These are phyloP conservation scores for Oenanthe melanoleuca DNA, from an alignment of 2,113 vertebrate species.

Conservation along the genomic window DNA sequence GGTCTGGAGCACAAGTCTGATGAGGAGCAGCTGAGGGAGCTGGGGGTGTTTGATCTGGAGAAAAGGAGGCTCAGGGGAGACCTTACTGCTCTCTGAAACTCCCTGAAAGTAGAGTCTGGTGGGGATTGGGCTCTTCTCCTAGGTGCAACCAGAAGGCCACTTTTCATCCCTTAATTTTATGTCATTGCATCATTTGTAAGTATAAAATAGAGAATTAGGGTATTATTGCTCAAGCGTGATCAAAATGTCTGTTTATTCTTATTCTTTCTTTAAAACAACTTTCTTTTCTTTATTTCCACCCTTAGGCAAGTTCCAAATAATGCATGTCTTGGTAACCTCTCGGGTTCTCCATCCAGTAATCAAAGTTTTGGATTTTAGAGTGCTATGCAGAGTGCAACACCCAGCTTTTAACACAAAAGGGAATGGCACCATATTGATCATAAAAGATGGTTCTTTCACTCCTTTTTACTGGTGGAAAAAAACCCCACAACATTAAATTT, in stretches of 20 bases:
- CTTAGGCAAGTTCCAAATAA: not conserved
- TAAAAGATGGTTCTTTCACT: not conserved
- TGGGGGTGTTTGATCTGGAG: accelerated
- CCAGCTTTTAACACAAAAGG: slow-evolving; percentile 20
- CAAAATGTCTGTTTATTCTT: not conserved
- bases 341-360: not conserved
- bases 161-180: not conserved
- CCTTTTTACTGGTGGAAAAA: not conserved
- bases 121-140: not conserved
- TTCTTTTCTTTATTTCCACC: not conserved
- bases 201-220: not conserved
- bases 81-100: not conserved
- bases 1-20: not conserved
- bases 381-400: not conserved
- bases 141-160: not conserved
- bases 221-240: not conserved
- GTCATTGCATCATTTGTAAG: not conserved
- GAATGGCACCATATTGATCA: not conserved
- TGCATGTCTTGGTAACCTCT: not conserved
- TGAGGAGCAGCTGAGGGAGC: not conserved
- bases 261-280: not conserved
- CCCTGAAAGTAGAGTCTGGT: not conserved
- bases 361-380: not conserved
- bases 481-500: not conserved
- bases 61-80: not conserved